Evolutionary conservation across 2,113 vertebrate genomes (phyloP), one percentile per base, ranked within the genome.

Genomic region (Promerops cafer): DNA sequence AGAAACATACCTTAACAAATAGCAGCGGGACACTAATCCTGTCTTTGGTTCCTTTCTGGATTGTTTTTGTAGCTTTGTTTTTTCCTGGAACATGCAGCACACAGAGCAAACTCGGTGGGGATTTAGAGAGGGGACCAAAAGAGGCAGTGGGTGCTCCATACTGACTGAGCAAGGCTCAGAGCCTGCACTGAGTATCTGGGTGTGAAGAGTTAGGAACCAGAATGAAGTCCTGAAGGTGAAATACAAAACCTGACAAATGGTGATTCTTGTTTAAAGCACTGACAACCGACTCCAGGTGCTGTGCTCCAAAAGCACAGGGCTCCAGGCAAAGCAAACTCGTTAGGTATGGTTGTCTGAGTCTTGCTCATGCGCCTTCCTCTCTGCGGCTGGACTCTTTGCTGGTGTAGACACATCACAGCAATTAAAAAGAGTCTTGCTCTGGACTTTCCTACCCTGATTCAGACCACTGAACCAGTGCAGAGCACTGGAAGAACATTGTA

Each of bases 21-120:
- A 40, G 17, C 27, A 44, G n/a, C 4, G 17, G 61, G 54, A 60
- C 15, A 6, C 26, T 76, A 83, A 90, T 76, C 19, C 28, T 68
- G 24, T 26, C 44, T 78, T 64, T 74, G 9, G 17, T 76, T 79
- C 26, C 37, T 76, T 90, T 69, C n/a, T 85, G 22, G 33, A 13
- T 21, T 60, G 9, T 21, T 81, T 56, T 60, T 61, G 21, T 24
- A 70, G 40, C 2, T 35, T 44, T 50, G 6, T 40, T 27, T 65
- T 31, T 27, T 47, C 11, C 49, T 63, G 56, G 22, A 77, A 23
- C 6, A 3, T 13, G 8, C 28, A 89, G 27, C 45, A 79, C 23
- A 52, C 11, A 30, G n/a, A 39, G 33, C 0, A 3, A 60, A 47
- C 5, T 33, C 2, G 0, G 8, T 57, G 10, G 31, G 18, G 45